Evolutionary conservation across 2,888 invertebrate species (phyloP).

Genomic region (Meliscaeva auricollis): DNA sequence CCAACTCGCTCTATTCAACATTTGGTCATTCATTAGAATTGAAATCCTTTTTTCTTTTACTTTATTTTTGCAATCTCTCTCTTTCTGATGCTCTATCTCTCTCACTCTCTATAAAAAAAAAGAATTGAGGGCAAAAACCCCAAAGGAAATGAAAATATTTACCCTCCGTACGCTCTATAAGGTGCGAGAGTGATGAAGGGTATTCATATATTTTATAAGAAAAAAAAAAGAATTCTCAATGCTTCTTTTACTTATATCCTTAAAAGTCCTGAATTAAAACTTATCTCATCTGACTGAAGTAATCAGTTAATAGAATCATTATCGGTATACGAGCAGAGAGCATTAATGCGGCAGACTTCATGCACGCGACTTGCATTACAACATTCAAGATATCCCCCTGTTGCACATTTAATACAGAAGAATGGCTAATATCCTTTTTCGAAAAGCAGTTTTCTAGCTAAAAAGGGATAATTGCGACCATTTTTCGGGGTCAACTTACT

Average conservation of each 20-base stretch:
- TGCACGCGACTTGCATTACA: conserved; percentile 74
- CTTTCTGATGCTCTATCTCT: too few species aligned
- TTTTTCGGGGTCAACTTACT: conserved; percentile 79
- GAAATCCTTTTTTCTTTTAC: conserved; percentile 34
- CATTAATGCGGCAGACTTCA: conserved; percentile 64
- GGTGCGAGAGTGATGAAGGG: conserved; percentile 18
- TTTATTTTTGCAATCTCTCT: too few species aligned
- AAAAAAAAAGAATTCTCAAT: conserved; percentile 20
- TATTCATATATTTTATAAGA: conserved; percentile 7
- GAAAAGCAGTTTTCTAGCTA: conserved; percentile 33
- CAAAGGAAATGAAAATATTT: conserved; percentile 56
- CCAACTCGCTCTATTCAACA: conserved; percentile 52
- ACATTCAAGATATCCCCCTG: conserved; percentile 44
- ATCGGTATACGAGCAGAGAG: conserved; percentile 50
- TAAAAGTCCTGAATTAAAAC: conserved; percentile 49
- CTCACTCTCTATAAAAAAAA: not conserved
- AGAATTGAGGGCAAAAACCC: conserved; percentile 41
- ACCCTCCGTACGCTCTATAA: not conserved
- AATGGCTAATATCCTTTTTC: conserved; percentile 3
- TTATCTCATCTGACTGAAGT: conserved; percentile 68
- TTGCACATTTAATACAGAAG: conserved; percentile 24
- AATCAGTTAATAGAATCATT: conserved; percentile 76
- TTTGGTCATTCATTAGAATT: conserved; percentile 71
- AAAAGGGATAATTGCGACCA: conserved; percentile 67
- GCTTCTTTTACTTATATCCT: not conserved